Conservation (phyloP, 2,113 vertebrate genomes). For the Malaclemys terrapin region DNA sequence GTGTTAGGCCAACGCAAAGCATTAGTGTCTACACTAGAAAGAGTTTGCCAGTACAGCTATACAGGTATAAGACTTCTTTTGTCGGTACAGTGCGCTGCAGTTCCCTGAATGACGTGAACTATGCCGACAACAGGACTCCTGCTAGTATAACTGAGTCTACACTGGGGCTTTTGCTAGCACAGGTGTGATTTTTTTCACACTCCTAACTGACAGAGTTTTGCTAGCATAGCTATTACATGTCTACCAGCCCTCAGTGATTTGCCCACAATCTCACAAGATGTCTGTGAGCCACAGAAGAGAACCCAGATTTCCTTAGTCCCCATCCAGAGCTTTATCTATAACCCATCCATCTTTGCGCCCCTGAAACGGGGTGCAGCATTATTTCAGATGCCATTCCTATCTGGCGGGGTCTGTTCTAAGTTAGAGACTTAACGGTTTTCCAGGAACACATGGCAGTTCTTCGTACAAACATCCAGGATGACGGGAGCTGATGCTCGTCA, state of each 20-base stretch:
- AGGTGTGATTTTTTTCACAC: not conserved
- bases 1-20: not conserved
- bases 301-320: not conserved
- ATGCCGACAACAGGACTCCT: not conserved
- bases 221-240: not conserved
- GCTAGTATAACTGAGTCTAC: not conserved
- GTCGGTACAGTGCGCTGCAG: not conserved
- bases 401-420: not conserved
- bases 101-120: not conserved
- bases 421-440: not conserved
- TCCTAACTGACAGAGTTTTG: not conserved
- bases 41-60: not conserved
- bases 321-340: not conserved
- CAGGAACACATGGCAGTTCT: not conserved
- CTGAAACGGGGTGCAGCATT: not conserved
- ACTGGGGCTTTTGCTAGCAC: not conserved
- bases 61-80: not conserved
- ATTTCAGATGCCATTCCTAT: not conserved
- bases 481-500: not conserved
- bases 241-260: not conserved
- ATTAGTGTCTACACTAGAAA: not conserved
- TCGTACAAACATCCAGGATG: not conserved
- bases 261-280: not conserved
- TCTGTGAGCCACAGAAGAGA: not conserved
- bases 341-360: not conserved